phyloP scores from a whole-genome alignment of 2,113 vertebrate species.

The Poeciliopsis occidentalis region DNA sequence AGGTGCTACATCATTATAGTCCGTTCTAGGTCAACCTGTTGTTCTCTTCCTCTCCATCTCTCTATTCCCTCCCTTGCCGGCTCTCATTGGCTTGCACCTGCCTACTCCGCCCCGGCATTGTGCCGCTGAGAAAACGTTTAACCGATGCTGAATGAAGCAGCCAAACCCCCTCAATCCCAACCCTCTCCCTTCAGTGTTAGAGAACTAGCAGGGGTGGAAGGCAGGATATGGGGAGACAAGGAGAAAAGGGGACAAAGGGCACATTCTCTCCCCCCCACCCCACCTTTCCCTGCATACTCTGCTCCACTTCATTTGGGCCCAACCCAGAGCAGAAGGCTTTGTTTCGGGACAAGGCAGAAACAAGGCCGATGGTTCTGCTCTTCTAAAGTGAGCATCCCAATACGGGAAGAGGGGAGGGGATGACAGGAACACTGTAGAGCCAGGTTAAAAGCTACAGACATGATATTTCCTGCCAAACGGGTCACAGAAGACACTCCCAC shows the following conservation, averaged over 20 bases:
- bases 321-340: conserved; percentile 75
- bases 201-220: conserved; percentile 63
- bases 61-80: conserved; percentile 88
- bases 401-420: conserved; percentile 50
- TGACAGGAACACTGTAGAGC: conserved; percentile 14
- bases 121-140: conserved; percentile 97
- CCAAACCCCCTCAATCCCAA: conserved; percentile 66
- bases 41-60: conserved; percentile 77
- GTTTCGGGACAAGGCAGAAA: conserved; percentile 74
- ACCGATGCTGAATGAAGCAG: conserved; percentile 92
- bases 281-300: conserved; percentile 63
- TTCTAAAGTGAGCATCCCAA: conserved; percentile 79
- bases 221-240: conserved; percentile 73
- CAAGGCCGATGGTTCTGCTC: conserved; percentile 68
- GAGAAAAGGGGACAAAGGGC: conserved; percentile 79
- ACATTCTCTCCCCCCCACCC: conserved; percentile 62
- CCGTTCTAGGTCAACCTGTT: conserved; percentile 97
- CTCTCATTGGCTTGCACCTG: conserved; percentile 90
- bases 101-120: conserved; percentile 80
- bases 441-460: conserved; percentile 23
- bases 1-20: conserved; percentile 88
- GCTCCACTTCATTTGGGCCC: conserved; percentile 73
- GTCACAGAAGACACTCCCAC: conserved; percentile 8
- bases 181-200: conserved; percentile 60
- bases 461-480: conserved; percentile 33